phyloP scores from a whole-genome alignment of 2,113 vertebrate species.

The Microtus richardsoni region DNA sequence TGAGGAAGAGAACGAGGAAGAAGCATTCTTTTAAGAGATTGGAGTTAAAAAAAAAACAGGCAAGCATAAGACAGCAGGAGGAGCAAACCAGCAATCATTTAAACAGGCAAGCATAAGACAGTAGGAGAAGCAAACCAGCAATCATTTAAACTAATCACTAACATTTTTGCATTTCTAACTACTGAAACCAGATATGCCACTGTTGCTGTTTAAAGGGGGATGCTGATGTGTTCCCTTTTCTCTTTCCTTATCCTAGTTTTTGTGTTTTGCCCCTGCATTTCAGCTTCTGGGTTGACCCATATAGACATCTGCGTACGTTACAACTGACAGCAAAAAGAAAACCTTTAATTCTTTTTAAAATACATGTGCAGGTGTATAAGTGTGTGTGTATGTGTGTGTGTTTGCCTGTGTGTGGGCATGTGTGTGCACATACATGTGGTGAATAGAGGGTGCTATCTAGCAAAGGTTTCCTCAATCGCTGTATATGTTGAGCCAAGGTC shows the following conservation, averaged over 20 bases:
- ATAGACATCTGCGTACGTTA: background rate
- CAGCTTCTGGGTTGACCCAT: background rate
- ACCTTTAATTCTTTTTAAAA: background rate
- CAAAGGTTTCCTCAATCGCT: background rate
- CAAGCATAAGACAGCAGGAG: background rate
- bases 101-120: too few relatives aligned
- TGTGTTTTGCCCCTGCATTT: background rate
- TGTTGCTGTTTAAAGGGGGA: background rate
- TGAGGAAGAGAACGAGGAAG: background rate
- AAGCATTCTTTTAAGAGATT: background rate
- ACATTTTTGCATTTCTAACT: slow-evolving; percentile 22
- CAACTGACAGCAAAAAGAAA: background rate
- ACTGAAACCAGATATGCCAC: background rate
- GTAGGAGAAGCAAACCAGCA: too few relatives aligned
- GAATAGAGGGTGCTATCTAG: background rate
- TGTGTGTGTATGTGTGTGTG: background rate
- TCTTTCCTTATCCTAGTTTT: background rate
- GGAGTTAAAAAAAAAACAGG: background rate
- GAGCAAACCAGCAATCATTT: background rate
- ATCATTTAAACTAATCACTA: slow-evolving; percentile 20
- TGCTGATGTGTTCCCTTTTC: background rate
- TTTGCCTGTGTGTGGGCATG: background rate
- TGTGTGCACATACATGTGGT: background rate
- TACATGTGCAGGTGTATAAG: background rate
- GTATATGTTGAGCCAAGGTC: background rate